Evolutionary conservation across 2,113 vertebrate species (phyloP).

Genomic region (Solea solea): DNA sequence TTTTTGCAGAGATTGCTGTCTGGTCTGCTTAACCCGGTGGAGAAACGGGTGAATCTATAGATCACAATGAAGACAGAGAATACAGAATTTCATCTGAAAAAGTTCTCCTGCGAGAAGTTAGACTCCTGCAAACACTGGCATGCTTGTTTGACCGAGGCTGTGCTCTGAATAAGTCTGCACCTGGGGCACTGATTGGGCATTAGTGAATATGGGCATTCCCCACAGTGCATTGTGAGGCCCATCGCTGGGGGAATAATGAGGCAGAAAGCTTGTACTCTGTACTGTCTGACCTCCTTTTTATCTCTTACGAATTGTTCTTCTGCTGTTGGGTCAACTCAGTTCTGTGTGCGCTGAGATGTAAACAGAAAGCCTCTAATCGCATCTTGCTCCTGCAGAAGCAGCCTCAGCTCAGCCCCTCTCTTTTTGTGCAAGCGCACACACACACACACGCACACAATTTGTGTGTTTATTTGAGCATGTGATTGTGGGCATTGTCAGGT

Average conservation of each 20-base stretch:
- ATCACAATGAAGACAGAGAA: slow-evolving; percentile 37
- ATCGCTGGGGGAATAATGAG: slow-evolving; percentile 15
- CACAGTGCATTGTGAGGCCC: slow-evolving; percentile 45
- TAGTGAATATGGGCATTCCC: slow-evolving; percentile 52
- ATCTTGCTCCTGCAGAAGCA: slow-evolving; percentile 4
- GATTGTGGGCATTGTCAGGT: slow-evolving; percentile 6
- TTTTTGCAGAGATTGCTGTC: slow-evolving; percentile 26
- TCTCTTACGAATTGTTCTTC: slow-evolving; percentile 57
- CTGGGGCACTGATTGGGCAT: slow-evolving; percentile 46
- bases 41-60: slow-evolving; percentile 36
- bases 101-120: slow-evolving; percentile 26
- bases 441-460: neutral
- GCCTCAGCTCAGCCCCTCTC: slow-evolving; percentile 1
- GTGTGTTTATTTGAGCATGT: slow-evolving; percentile 15
- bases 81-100: slow-evolving; percentile 43
- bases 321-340: slow-evolving; percentile 51
- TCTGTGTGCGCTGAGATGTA: slow-evolving; percentile 63
- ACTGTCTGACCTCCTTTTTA: slow-evolving; percentile 65
- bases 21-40: slow-evolving; percentile 7
- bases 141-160: slow-evolving; percentile 24
- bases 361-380: slow-evolving; percentile 63
- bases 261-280: slow-evolving; percentile 49
- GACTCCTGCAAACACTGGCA: slow-evolving; percentile 18
- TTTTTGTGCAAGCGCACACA: slow-evolving; percentile 5
- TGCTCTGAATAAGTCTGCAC: slow-evolving; percentile 36